Base-by-base conservation (phyloP, 2,888 invertebrate species). In the Leptinotarsa rubiginosa region DNA sequence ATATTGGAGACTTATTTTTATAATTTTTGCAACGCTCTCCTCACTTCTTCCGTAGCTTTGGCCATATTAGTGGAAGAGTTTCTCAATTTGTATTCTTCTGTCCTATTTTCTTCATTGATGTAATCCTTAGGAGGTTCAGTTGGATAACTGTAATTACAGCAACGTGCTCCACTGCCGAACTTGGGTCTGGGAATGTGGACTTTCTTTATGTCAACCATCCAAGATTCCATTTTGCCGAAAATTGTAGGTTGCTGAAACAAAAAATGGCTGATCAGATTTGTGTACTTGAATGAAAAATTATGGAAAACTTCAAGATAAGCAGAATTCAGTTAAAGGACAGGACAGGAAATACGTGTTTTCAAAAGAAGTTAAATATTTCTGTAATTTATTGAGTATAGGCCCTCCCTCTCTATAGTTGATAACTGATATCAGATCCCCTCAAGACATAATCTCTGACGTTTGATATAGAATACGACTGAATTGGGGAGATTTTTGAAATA, bases 171-270 rank as follows among this genome's bases (percentile, higher is more conserved):
- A 81, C 90, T 90, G 68, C 92, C 93, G 85, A 95, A 95, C 89
- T 96, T 96, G 5, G 96, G 96, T 79, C 96, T 91, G 41, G 96
- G 96, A 83, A 96, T 96, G 82, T 94, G 91, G 77, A 96, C 93
- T 81, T 94, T 92, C 87, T 95, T 95, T 66, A 96, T 94, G 87
- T 96, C 95, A 79, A 92, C 92, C 84, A 95, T 88, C 95, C 95
- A 95, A 81, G 94, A 93, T 86, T 96, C 96, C 95, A 96, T 96
- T 81, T 72, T 76, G 67, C 22, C 18, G 10, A 52, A 56, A 18
- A 22, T 13, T 22, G 25, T 20, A 3, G 56, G 56, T 56, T 22
- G 0, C 56, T 56, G 56, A 15, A 56, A 56, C 13, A 13, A 22
- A 56, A 22, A 56, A 12, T 4, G 3, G 22, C 1, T 4, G 15